These are phyloP conservation scores for Cyanoliseus patagonus DNA, from an alignment of 2,113 vertebrate genomes.

Conservation along the genomic window DNA sequence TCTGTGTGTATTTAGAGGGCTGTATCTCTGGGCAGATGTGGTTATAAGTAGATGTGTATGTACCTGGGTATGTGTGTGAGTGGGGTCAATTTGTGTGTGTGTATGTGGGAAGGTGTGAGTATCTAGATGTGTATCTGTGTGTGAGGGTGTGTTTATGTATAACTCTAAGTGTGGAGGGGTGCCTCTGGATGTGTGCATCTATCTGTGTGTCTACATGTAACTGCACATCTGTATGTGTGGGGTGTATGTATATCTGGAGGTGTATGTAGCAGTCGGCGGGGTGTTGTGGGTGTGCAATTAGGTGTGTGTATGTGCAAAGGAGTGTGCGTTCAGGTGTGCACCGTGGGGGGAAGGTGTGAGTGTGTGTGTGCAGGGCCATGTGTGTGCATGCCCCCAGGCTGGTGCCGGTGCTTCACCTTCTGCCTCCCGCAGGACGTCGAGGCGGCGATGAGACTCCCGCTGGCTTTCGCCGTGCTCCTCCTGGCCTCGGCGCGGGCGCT, in stretches of 20 bases:
- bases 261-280: no score
- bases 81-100: accelerated
- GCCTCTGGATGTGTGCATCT: neutral
- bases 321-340: neutral
- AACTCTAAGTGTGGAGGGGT: neutral
- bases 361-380: accelerated
- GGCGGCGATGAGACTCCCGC: conserved; percentile 82
- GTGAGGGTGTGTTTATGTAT: neutral
- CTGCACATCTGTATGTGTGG: accelerated
- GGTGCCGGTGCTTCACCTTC: neutral
- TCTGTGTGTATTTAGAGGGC: neutral
- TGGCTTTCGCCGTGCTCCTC: conserved; percentile 79
- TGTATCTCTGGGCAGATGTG: accelerated
- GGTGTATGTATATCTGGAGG: accelerated
- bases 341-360: neutral
- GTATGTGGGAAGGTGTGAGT: neutral
- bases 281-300: no score
- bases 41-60: accelerated
- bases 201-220: accelerated
- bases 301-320: accelerated
- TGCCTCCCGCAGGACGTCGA: neutral
- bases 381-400: neutral
- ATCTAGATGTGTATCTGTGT: accelerated
- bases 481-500: conserved; percentile 79
- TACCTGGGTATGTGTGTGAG: no score